Evolutionary conservation across 2,113 vertebrate genomes (phyloP).

Genomic region (Tor tambroides): DNA sequence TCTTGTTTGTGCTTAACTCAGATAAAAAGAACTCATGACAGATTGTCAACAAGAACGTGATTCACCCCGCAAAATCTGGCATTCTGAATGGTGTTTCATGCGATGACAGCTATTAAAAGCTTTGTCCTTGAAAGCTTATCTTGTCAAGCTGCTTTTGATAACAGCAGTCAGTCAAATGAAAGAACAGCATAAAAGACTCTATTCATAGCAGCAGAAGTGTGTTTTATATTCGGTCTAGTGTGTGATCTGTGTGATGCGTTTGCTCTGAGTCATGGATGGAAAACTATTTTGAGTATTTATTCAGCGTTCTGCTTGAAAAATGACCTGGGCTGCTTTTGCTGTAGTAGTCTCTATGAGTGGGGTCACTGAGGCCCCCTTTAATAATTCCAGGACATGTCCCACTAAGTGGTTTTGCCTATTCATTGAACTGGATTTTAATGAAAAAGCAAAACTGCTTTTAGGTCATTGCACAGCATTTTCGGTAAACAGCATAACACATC

Average conservation of each 20-base stretch:
- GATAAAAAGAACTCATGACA: conserved; percentile 30
- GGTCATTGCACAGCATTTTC: neutral
- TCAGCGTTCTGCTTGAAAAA: neutral
- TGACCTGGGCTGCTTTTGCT: neutral
- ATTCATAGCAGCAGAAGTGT: conserved; percentile 22
- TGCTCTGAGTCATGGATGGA: neutral
- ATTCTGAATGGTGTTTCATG: conserved; percentile 21
- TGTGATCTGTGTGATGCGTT: neutral
- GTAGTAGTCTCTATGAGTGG: neutral
- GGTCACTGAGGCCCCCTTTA: conserved; percentile 6
- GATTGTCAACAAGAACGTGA: conserved; percentile 41
- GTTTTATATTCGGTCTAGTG: conserved; percentile 18
- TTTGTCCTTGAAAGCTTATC: conserved; percentile 29
- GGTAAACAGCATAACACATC: neutral
- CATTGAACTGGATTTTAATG: neutral
- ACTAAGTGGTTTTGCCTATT: neutral
- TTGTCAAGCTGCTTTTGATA: conserved; percentile 29
- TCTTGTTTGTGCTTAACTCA: neutral
- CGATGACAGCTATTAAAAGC: conserved; percentile 35
- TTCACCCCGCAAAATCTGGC: conserved; percentile 42
- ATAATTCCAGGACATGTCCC: neutral
- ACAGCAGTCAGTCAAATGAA: conserved; percentile 9
- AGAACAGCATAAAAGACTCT: neutral
- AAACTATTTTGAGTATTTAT: conserved; percentile 25
- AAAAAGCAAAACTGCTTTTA: conserved; percentile 6